Evolutionary conservation across 2,113 vertebrate genomes (phyloP).

Genomic region (Ifrita kowaldi): DNA sequence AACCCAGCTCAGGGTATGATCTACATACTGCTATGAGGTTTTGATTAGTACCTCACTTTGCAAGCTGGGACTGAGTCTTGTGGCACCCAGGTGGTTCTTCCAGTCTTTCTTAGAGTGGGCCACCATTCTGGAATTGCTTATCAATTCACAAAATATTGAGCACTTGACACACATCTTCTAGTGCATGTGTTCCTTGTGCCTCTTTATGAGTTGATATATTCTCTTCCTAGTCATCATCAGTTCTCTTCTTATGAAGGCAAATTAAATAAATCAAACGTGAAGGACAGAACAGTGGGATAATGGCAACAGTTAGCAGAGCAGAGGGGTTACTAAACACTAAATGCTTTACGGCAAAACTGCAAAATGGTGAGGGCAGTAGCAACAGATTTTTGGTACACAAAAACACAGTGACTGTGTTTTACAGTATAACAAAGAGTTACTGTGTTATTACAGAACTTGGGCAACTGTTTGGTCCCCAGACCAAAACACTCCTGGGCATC

Average conservation of each 20-base stretch:
- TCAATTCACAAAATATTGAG: neutral
- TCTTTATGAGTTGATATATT: neutral
- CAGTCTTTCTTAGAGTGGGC: neutral
- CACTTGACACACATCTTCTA: neutral
- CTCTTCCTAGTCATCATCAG: neutral
- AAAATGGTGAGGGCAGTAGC: neutral
- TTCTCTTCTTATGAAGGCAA: neutral
- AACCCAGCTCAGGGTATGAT: neutral
- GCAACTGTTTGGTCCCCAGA: neutral
- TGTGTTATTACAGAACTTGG: neutral
- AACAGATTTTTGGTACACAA: neutral
- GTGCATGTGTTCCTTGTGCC: neutral
- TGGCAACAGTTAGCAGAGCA: neutral
- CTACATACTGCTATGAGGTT: neutral
- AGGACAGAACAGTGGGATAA: neutral
- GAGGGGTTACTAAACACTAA: neutral
- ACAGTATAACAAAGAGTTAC: neutral
- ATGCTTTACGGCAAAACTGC: neutral
- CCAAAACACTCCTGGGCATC: neutral
- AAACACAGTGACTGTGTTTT: neutral
- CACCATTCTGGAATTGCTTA: neutral
- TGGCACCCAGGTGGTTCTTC: neutral
- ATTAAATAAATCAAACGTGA: neutral
- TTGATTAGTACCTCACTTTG: neutral
- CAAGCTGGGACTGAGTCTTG: neutral